These are phyloP conservation scores for Chaenocephalus aceratus DNA, from an alignment of 2,113 vertebrate genomes.

Conservation along the genomic window DNA sequence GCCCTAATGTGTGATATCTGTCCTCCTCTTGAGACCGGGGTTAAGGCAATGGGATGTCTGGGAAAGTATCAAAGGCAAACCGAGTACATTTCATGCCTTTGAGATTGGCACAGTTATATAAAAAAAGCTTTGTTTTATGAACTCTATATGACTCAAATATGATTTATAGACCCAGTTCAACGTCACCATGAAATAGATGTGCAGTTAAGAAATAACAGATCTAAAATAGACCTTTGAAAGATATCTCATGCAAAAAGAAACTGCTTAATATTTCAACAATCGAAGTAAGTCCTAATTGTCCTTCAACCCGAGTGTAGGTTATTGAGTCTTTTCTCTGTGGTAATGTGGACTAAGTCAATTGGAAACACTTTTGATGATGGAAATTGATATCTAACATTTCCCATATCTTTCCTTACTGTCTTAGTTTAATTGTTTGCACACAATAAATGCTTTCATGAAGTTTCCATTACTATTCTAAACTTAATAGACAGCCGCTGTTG, in stretches of 20 bases:
- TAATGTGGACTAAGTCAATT: not conserved
- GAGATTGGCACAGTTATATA: not conserved
- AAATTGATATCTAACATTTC: not conserved
- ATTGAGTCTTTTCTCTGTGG: too few species aligned
- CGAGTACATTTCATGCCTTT: not conserved
- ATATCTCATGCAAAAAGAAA: not conserved
- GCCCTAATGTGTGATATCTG: slow-evolving; percentile 19
- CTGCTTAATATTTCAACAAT: not conserved
- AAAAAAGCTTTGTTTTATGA: not conserved
- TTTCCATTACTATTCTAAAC: not conserved
- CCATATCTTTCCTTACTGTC: not conserved
- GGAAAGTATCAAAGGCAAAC: slow-evolving; percentile 10
- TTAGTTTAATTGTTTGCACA: not conserved
- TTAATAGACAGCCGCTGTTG: not conserved
- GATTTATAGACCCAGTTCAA: not conserved
- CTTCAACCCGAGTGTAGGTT: too few species aligned
- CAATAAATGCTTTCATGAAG: not conserved
- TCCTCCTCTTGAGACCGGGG: slow-evolving; percentile 21
- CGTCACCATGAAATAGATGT: not conserved
- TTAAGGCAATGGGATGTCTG: not conserved
- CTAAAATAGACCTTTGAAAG: not conserved
- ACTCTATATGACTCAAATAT: not conserved
- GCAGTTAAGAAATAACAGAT: not conserved
- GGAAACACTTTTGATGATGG: too few species aligned
- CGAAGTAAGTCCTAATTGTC: not conserved